phyloP scores from a whole-genome alignment of 1,140 invertebrate genomes.

The Coptotermes formosanus region DNA sequence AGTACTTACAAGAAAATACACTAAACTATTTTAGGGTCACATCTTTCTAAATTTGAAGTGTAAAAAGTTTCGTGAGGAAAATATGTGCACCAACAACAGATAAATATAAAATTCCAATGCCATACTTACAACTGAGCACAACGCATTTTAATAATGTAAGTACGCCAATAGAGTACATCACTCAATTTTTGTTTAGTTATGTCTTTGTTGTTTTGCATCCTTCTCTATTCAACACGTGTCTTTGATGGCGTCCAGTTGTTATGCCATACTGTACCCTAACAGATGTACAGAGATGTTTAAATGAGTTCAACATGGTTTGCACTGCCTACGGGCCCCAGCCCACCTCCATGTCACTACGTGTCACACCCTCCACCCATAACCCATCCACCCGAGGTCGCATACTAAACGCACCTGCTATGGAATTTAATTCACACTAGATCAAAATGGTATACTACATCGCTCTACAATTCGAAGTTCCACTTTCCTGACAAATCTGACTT shows the following conservation, averaged over 20 bases:
- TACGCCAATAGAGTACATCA: too few relatives aligned
- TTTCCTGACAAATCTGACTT: background rate
- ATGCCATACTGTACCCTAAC: background rate
- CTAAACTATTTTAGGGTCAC: too few relatives aligned
- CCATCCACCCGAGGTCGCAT: slow-evolving; percentile 11
- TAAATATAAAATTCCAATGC: too few relatives aligned
- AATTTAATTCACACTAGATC: slow-evolving; percentile 1
- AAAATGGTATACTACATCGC: background rate
- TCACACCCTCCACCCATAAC: background rate
- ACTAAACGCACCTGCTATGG: background rate
- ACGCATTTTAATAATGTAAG: too few relatives aligned
- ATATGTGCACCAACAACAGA: too few relatives aligned
- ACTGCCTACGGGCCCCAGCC: background rate
- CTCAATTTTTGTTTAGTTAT: too few relatives aligned
- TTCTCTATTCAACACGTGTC: background rate
- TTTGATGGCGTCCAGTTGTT: background rate
- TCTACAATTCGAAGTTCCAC: background rate
- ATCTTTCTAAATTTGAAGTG: too few relatives aligned
- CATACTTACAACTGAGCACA: too few relatives aligned
- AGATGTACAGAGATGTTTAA: slow-evolving; percentile 7
- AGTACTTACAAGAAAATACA: too few relatives aligned
- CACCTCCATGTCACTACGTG: background rate
- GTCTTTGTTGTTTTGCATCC: too few relatives aligned
- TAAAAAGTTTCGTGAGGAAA: too few relatives aligned
- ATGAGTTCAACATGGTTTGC: slow-evolving; percentile 2